These are phyloP conservation scores for Australoheros scitulus DNA, from an alignment of 2,113 vertebrate species.

Conservation along the genomic window DNA sequence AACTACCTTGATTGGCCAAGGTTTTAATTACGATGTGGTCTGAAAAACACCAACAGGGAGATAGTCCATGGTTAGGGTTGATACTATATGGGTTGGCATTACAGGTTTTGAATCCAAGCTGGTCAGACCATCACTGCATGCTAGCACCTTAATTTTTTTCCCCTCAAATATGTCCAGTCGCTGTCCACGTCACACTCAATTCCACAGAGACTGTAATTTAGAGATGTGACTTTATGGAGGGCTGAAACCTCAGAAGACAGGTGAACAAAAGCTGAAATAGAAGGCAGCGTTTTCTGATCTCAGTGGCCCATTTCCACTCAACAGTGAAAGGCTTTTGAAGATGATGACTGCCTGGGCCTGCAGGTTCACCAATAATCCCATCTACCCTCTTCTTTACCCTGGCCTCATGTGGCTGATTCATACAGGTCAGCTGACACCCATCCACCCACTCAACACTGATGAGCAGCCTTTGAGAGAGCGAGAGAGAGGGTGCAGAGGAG, in stretches of 20 bases:
- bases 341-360: background rate
- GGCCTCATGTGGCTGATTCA: conserved; percentile 24
- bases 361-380: conserved; percentile 9
- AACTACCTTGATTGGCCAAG: background rate
- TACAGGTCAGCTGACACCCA: conserved; percentile 45
- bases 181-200: background rate
- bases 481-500: background rate
- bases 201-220: rapidly evolving
- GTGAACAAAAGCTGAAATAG: background rate
- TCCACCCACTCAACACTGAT: conserved; percentile 19
- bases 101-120: background rate
- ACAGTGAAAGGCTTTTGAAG: conserved; percentile 5
- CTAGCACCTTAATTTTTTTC: background rate
- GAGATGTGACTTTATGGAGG: background rate
- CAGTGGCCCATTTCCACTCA: background rate
- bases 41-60: background rate
- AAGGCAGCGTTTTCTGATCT: background rate
- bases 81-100: background rate
- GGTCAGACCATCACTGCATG: background rate
- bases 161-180: rapidly evolving
- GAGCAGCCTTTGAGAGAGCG: background rate
- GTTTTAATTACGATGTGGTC: background rate
- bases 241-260: background rate
- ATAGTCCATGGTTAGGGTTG: too few relatives aligned
- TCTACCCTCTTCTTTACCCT: conserved; percentile 18